phyloP scores from a whole-genome alignment of 53 echinoderm and acorn worm genomes.

The Apostichopus leukothele region DNA sequence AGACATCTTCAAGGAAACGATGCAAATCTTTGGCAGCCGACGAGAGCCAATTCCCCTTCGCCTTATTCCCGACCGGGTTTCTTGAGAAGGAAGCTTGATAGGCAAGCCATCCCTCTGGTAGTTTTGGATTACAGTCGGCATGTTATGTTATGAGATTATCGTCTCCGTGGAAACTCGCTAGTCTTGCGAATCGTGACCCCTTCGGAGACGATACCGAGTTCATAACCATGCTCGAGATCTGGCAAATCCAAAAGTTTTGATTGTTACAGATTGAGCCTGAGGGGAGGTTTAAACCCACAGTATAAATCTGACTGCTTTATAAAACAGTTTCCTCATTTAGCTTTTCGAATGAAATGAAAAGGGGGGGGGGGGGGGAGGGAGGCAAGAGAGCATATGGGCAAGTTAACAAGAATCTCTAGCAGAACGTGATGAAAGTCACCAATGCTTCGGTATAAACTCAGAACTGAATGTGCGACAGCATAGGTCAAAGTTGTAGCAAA shows the following conservation, averaged over 20 bases:
- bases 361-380: too few relatives aligned
- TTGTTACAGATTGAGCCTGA: slow-evolving; percentile 22
- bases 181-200: slow-evolving; percentile 21
- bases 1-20: slow-evolving; percentile 7
- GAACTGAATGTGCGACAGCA: neutral
- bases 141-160: slow-evolving; percentile 19
- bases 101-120: slow-evolving; percentile 4
- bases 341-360: neutral
- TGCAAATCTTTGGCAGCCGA: slow-evolving; percentile 16
- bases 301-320: neutral
- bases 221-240: neutral
- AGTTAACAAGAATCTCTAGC: neutral
- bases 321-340: slow-evolving; percentile 9
- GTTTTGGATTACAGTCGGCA: slow-evolving; percentile 10
- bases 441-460: neutral
- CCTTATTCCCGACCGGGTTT: neutral
- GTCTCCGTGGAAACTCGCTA: slow-evolving; percentile 28
- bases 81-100: too few relatives aligned
- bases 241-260: neutral
- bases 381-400: neutral
- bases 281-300: slow-evolving; percentile 23
- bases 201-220: slow-evolving; percentile 22
- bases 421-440: slow-evolving; percentile 29
- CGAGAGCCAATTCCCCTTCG: neutral
- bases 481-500: neutral